Percentiles rank a stretch among this genome's conserved stretches.
phyloP scores from a whole-genome alignment of 2,888 invertebrate species.

The Thera britannica region DNA sequence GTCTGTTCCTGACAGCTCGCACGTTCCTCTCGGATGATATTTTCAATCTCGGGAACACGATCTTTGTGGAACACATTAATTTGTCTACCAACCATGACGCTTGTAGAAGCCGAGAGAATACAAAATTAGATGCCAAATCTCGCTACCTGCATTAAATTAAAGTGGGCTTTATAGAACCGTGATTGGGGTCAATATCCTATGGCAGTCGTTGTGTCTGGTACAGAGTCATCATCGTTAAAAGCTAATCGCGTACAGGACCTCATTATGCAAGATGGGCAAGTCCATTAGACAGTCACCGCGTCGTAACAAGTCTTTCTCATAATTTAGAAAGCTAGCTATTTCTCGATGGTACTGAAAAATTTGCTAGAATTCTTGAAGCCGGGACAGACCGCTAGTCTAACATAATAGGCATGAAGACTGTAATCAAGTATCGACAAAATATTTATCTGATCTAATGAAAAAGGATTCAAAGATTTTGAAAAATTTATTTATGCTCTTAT shows the following conservation, averaged over 20 bases:
- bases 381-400: no score
- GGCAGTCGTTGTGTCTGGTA: conserved; percentile 43
- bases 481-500: no score
- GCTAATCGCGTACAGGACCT: conserved; percentile 76
- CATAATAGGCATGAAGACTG: no score
- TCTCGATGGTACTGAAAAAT: conserved; percentile 12
- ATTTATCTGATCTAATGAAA: no score
- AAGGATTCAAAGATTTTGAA: no score
- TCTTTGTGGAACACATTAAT: conserved; percentile 67
- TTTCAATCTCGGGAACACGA: conserved; percentile 61
- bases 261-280: conserved; percentile 73
- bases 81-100: conserved; percentile 69
- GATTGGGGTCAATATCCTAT: conserved; percentile 44
- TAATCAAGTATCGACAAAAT: no score
- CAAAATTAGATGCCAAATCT: conserved; percentile 66
- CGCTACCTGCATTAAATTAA: conserved; percentile 26
- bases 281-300: conserved; percentile 62
- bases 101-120: conserved; percentile 64
- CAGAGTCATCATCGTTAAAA: conserved; percentile 78
- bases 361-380: neutral
- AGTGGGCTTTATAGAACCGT: conserved; percentile 33
- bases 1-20: conserved; percentile 8
- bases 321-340: conserved; percentile 33
- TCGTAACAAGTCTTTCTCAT: conserved; percentile 44
- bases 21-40: conserved; percentile 36